Base-by-base conservation (phyloP, 2,113 vertebrate species). In the Patagioenas fasciata region DNA sequence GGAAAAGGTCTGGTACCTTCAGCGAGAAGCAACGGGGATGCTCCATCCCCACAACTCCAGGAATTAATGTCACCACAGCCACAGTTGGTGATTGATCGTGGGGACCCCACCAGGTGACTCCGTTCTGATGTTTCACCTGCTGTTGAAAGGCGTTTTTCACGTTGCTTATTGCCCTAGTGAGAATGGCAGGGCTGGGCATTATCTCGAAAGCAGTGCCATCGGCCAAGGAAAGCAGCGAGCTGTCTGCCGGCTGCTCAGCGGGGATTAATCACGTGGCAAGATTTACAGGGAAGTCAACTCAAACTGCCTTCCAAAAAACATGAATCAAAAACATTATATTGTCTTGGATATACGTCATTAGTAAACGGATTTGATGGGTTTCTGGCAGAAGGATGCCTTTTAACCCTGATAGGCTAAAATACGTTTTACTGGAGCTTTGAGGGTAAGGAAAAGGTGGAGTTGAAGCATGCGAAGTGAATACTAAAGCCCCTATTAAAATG, bases 251-350 rank as follows among this genome's bases (percentile, higher is more conserved):
- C 89, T 79, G 64, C 93, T 95, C 94, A 86, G 80, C 71, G 17
- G 93, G 93, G 95, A 94, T 96, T 88, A 80, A 93, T 65, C 85
- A 87, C 28, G 53, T 69, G 84, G 93, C 28, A 66, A 51, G 81
- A 88, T 80, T 93, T 89, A 60, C 79, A 91, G 71, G 93, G 93
- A 96, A 80, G 54, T 83, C 93, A 95, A 58, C 66, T 87, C 74
- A 42, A 93, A 93, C 66, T 61, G 88, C 89, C 62, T 77, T 88
- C 89, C 95, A 91, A 38, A 97, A 89, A 65, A 8, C 79, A 72
- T 36, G 85, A 82, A 80, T 85, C 78, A 70, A 93, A 91, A 80
- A 16, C 58, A 7, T 70, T 66, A 26, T 75, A 79, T 80, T 87
- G 93, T 92, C 87, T 86, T 29, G 89, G 66, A 79, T 8, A 40